Percentiles rank a stretch among this genome's conserved stretches.
Conservation (phyloP, 2,888 invertebrate genomes). For the Ditula angustiorana region DNA sequence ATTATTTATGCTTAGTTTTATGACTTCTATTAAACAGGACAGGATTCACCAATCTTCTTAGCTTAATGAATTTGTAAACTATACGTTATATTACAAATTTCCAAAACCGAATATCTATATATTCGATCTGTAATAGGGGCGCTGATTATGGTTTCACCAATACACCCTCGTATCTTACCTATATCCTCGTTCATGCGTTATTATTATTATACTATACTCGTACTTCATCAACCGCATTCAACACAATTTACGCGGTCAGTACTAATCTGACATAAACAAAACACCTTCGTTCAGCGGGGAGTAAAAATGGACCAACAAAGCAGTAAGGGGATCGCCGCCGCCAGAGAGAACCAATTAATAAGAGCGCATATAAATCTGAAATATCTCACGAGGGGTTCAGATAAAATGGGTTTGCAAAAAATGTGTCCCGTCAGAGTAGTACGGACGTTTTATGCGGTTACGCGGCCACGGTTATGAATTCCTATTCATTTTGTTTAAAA, state of each 20-base stretch:
- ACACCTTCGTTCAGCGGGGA: background rate
- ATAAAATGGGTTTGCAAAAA: conserved; percentile 35
- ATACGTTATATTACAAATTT: no score
- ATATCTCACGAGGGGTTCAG: conserved; percentile 17
- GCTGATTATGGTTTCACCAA: no score
- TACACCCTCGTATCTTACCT: no score
- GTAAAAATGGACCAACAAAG: background rate
- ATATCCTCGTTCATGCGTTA: no score
- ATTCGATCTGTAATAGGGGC: no score
- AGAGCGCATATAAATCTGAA: conserved; percentile 24
- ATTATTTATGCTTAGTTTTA: no score
- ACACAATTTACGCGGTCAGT: background rate
- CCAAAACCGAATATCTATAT: no score
- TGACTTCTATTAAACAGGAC: no score
- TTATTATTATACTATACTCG: background rate
- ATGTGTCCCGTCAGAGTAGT: conserved; percentile 11
- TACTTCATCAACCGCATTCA: no score
- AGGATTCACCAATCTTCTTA: no score
- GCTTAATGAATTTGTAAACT: no score
- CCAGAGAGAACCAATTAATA: conserved; percentile 16
- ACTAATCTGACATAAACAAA: background rate
- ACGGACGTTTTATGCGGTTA: conserved; percentile 20
- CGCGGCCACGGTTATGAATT: conserved; percentile 34
- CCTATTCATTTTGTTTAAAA: conserved; percentile 38
- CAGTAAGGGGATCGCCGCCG: background rate